These are phyloP conservation scores for Hippocampus mohnikei DNA, from an alignment of 2,113 vertebrate species.

Conservation along the genomic window DNA sequence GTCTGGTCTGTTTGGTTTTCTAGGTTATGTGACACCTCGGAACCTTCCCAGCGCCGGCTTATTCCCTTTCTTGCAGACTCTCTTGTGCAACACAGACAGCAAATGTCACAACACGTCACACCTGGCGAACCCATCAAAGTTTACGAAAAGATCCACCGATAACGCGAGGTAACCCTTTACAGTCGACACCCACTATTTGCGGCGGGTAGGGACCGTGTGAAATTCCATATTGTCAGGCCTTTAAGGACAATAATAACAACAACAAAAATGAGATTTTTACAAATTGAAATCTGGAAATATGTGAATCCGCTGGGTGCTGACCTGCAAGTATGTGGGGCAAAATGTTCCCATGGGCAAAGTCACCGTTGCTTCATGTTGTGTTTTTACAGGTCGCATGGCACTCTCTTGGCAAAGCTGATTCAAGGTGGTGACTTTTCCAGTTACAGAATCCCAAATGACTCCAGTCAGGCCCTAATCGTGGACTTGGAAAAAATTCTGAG, in stretches of 20 bases:
- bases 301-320: no score
- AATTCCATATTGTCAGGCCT: no score
- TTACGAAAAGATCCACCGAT: background rate
- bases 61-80: constrained; percentile 89
- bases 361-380: background rate
- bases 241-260: no score
- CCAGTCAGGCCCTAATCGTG: constrained; percentile 4
- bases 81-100: constrained; percentile 87
- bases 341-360: background rate
- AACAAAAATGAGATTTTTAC: no score
- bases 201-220: no score
- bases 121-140: constrained; percentile 32
- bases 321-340: background rate
- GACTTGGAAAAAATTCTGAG: constrained; percentile 52
- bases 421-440: constrained; percentile 22
- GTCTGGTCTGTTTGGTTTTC: constrained; percentile 23
- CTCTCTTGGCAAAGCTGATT: constrained; percentile 20
- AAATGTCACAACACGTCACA: constrained; percentile 77
- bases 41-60: constrained; percentile 92
- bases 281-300: no score
- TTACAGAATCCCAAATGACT: constrained; percentile 5
- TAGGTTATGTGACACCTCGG: constrained; percentile 87
- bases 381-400: constrained; percentile 39
- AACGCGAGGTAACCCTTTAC: constrained; percentile 20
- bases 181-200: no score